Percentiles rank a stretch among this genome's conserved stretches.
phyloP scores from a whole-genome alignment of 2,888 invertebrate species.

The Agrochola circellaris region DNA sequence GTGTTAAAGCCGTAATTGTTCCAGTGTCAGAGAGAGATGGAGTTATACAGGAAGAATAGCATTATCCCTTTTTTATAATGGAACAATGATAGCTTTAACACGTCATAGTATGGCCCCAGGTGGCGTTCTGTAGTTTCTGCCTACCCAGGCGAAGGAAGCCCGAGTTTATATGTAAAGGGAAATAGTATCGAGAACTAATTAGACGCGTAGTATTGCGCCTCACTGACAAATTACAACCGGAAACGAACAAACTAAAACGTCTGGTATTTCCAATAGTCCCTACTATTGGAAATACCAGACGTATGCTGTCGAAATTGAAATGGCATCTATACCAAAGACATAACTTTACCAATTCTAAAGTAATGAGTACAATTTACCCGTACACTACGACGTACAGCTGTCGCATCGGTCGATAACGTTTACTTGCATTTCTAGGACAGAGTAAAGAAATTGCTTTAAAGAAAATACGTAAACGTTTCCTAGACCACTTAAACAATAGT shows the following conservation, averaged over 20 bases:
- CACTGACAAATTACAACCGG: background rate
- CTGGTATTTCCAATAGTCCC: too few relatives aligned
- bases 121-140: too few relatives aligned
- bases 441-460: conserved; percentile 9
- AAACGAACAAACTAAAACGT: too few relatives aligned
- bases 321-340: background rate
- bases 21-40: too few relatives aligned
- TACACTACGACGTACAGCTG: background rate
- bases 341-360: background rate
- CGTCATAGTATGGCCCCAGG: too few relatives aligned
- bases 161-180: too few relatives aligned
- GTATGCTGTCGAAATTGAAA: background rate
- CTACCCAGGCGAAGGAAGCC: too few relatives aligned
- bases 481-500: background rate
- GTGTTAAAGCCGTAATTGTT: too few relatives aligned
- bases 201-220: background rate
- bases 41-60: too few relatives aligned
- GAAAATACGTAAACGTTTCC: conserved; percentile 8
- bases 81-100: too few relatives aligned
- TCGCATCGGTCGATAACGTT: conserved; percentile 16
- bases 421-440: conserved; percentile 6
- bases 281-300: background rate
- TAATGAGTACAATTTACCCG: background rate
- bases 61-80: too few relatives aligned
- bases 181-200: background rate